phyloP scores from a whole-genome alignment of 1,140 invertebrate genomes.

The Magallana angulata region DNA sequence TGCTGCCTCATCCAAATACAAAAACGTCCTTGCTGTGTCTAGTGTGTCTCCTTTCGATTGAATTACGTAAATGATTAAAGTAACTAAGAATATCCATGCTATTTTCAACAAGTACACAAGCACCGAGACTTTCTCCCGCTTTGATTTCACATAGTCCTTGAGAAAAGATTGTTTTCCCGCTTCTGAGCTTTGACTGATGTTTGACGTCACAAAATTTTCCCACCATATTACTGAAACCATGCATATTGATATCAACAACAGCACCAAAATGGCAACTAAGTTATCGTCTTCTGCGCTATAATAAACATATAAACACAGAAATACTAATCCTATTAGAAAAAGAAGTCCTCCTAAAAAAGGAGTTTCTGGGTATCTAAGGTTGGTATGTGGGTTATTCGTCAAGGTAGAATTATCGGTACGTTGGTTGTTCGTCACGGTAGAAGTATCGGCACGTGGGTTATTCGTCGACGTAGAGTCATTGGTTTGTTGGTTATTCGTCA shows the following conservation, averaged over 20 bases:
- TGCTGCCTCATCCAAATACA: background rate
- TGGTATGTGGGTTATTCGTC: background rate
- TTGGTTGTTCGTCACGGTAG: too few relatives aligned
- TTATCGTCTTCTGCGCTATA: background rate
- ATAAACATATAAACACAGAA: background rate
- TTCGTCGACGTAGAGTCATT: too few relatives aligned
- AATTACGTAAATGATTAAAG: constrained; percentile 9
- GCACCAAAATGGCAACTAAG: background rate
- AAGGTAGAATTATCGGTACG: too few relatives aligned
- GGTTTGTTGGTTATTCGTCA: too few relatives aligned
- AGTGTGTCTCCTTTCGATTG: background rate
- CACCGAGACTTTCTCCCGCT: background rate
- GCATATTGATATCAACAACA: background rate
- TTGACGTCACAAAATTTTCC: constrained; percentile 37
- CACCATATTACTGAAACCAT: constrained; percentile 5
- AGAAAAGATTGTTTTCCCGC: background rate
- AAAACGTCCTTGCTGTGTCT: background rate
- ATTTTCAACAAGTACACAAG: constrained; percentile 20
- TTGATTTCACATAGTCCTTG: background rate
- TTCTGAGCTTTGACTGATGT: background rate
- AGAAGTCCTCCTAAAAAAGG: background rate
- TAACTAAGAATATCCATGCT: background rate
- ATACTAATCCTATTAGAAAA: background rate
- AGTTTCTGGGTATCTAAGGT: background rate
- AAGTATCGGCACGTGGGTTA: too few relatives aligned